Conservation (phyloP, 2,888 invertebrate species). For the Nowickia ferox region DNA sequence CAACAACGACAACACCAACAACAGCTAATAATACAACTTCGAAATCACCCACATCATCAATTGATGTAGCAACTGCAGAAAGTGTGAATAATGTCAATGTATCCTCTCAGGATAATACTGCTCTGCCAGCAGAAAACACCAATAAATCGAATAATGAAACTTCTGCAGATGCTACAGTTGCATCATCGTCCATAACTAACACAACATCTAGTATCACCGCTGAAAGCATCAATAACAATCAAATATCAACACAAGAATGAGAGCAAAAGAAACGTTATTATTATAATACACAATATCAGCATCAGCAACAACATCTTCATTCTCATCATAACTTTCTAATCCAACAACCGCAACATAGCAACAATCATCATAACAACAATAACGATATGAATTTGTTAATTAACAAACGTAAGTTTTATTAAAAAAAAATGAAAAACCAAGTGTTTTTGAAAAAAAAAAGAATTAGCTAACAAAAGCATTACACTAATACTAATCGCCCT, state of each 20-base stretch:
- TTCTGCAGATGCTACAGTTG: neutral
- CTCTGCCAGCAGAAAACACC: conserved; percentile 25
- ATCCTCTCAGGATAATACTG: conserved; percentile 45
- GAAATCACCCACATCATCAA: conserved; percentile 23
- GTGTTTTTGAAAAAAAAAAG: conserved; percentile 29
- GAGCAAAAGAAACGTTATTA: conserved; percentile 71
- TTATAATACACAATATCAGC: conserved; percentile 69
- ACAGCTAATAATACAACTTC: conserved; percentile 24
- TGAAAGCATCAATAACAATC: conserved; percentile 69
- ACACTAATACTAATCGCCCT: conserved; percentile 10
- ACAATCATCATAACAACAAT: conserved; percentile 60
- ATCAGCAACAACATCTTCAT: conserved; percentile 65
- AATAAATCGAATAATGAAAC: conserved; percentile 42
- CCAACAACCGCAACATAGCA: conserved; percentile 65
- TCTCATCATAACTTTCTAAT: conserved; percentile 63
- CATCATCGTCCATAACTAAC: conserved; percentile 32
- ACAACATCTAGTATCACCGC: conserved; percentile 35
- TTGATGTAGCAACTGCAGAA: conserved; percentile 46
- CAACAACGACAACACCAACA: conserved; percentile 51
- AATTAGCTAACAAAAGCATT: conserved; percentile 33
- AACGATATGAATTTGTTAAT: conserved; percentile 66
- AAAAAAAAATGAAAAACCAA: conserved; percentile 34
- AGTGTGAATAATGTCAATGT: conserved; percentile 16
- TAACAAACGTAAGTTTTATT: conserved; percentile 70
- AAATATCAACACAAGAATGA: conserved; percentile 71